Base-by-base conservation (phyloP, 2,797 vertebrate genomes). In the Setipinna tenuifilis region DNA sequence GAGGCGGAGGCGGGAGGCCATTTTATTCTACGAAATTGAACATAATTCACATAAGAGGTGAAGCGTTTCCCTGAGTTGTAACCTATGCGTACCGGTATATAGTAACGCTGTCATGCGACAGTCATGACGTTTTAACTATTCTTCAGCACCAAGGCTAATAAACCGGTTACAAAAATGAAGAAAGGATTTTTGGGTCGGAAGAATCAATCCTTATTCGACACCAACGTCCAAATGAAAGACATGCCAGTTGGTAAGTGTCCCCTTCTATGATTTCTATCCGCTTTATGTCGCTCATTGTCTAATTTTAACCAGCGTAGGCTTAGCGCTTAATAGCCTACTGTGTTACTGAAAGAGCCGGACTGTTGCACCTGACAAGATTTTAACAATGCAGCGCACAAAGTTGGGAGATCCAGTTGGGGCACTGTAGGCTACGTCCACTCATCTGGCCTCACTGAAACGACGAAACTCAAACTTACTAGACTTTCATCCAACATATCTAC, bases 161-260 rank as follows among this genome's bases (percentile, higher is more conserved):
- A 44, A 46, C 23, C 21, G 14, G 35, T 31, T 21, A 41, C 0
- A 35, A 91, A 12, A 86, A 96, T 96, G 94, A 96, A 93, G 92
- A 96, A 57, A 86, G 91, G 93, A n/a, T 91, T 96, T 88, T 35
- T 94, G 90, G 88, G 92, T 90, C 93, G 93, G 80, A 96, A 94
- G 90, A 95, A 88, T 82, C 90, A 87, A 0, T 94, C 93, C 81
- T 94, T 96, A 2, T 96, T 93, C 89, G 95, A 93, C 92, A 94
- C 91, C 89, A 93, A 82, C 14, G 31, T 94, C 78, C 90, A 94
- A 90, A 78, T 78, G 71, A 78, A 78, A 35, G 89, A 93, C 82
- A 92, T 89, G 85, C 95, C 95, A 16, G 90, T 93, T 83, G 95
- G 96, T 96, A 90, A 96, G 96, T 93, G 50, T 84, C n/a, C 71